These are phyloP conservation scores for Lophochroa leadbeateri DNA, from an alignment of 2,113 vertebrate genomes.

Conservation along the genomic window DNA sequence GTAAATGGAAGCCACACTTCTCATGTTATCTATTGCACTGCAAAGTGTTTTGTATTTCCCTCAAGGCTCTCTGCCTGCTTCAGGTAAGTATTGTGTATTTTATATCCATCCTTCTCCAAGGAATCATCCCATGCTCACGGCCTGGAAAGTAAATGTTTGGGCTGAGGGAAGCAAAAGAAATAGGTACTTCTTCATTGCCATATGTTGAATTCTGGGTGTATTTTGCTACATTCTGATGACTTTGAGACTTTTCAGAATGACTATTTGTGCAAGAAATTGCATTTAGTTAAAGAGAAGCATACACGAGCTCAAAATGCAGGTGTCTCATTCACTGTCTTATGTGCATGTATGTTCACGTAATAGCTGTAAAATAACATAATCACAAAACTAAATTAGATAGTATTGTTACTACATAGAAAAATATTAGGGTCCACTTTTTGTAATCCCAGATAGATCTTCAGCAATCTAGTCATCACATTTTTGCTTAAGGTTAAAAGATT, in stretches of 20 bases:
- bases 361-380: neutral
- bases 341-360: rapidly evolving
- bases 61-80: neutral
- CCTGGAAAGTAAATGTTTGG: neutral
- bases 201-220: neutral
- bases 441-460: neutral
- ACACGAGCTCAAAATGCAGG: neutral
- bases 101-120: conserved; percentile 20
- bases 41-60: neutral
- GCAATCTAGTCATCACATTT: neutral
- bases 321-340: neutral
- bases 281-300: neutral
- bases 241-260: neutral
- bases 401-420: neutral
- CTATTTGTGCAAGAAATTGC: neutral
- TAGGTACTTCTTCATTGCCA: neutral
- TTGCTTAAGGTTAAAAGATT: neutral
- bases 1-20: neutral
- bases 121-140: neutral
- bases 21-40: conserved; percentile 5
- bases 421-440: neutral
- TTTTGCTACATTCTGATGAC: neutral
- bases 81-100: neutral
- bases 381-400: neutral
- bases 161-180: neutral